Evolutionary conservation across 2,888 invertebrate species (phyloP).

Genomic region (Ethmia dodecea): DNA sequence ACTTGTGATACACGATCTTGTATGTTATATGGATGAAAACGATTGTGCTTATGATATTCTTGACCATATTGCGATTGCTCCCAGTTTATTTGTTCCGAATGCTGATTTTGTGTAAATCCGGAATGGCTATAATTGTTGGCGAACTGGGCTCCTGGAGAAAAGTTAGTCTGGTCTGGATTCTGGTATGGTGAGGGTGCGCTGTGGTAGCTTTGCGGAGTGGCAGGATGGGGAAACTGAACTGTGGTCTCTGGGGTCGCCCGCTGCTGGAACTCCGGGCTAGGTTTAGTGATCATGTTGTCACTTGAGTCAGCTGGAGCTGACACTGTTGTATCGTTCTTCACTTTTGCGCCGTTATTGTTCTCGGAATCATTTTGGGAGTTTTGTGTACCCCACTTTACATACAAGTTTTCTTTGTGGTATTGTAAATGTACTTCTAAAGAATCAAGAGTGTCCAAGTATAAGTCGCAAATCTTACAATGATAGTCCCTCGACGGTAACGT

Average conservation of each 20-base stretch:
- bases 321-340: slow-evolving; percentile 78
- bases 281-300: slow-evolving; percentile 80
- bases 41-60: slow-evolving; percentile 60
- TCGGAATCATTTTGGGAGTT: slow-evolving; percentile 78
- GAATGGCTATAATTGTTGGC: slow-evolving; percentile 70
- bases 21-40: slow-evolving; percentile 73
- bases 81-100: slow-evolving; percentile 68
- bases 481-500: slow-evolving; percentile 78
- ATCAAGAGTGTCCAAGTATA: slow-evolving; percentile 85
- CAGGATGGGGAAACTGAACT: slow-evolving; percentile 78
- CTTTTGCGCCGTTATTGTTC: slow-evolving; percentile 81
- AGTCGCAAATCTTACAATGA: slow-evolving; percentile 86
- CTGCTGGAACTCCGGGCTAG: slow-evolving; percentile 78
- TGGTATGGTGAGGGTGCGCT: slow-evolving; percentile 83
- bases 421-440: slow-evolving; percentile 88
- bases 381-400: slow-evolving; percentile 84
- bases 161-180: slow-evolving; percentile 76
- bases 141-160: slow-evolving; percentile 74
- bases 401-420: slow-evolving; percentile 87
- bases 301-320: slow-evolving; percentile 87
- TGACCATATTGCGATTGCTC: slow-evolving; percentile 67
- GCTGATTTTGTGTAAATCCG: slow-evolving; percentile 69
- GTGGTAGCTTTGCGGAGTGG: slow-evolving; percentile 81
- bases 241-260: slow-evolving; percentile 78
- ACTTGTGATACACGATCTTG: slow-evolving; percentile 74